Percentiles rank a stretch among this genome's conserved stretches.
phyloP scores from a whole-genome alignment of 2,888 invertebrate species.

The Rhopalosiphum nymphaeae region DNA sequence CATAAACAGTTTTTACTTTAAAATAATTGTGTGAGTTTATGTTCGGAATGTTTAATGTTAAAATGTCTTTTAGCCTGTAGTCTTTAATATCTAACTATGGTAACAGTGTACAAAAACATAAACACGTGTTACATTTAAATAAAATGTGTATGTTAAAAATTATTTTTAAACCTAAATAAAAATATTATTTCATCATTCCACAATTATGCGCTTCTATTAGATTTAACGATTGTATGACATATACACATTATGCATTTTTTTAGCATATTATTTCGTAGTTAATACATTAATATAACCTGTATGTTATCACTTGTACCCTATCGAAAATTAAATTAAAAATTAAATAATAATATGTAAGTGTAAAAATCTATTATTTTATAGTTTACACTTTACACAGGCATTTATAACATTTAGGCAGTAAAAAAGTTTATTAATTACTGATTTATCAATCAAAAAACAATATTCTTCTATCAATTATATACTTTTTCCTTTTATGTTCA shows the following conservation, averaged over 20 bases:
- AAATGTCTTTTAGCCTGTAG: background rate
- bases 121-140: background rate
- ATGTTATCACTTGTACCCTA: background rate
- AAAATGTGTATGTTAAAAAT: background rate
- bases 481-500: background rate
- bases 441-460: background rate
- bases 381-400: background rate
- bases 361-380: background rate
- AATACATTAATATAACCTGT: background rate
- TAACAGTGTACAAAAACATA: background rate
- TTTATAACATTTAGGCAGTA: background rate
- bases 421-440: background rate
- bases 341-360: background rate
- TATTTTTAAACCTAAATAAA: background rate
- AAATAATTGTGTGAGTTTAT: background rate
- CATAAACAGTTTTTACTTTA: background rate
- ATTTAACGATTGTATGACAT: background rate
- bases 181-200: background rate
- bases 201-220: background rate
- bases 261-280: background rate
- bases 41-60: background rate
- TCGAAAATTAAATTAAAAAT: background rate
- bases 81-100: background rate
- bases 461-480: background rate
- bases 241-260: background rate